Evolutionary conservation across 1,140 invertebrate species (phyloP).

Genomic region (Ips nitidus): DNA sequence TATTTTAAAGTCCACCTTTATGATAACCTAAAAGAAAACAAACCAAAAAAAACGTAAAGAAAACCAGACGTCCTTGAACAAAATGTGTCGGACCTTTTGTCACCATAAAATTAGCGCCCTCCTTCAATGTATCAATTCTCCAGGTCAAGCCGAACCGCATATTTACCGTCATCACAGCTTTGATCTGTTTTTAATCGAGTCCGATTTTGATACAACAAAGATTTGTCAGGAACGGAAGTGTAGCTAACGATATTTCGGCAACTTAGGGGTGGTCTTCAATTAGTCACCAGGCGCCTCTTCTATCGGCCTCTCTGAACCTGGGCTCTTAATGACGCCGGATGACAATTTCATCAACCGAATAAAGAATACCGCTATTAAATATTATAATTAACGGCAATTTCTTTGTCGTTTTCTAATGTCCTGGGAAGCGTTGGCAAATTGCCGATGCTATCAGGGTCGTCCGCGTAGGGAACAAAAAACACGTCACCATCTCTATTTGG

Average conservation of each 20-base stretch:
- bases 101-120: background rate
- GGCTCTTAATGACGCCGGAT: slow-evolving; percentile 27
- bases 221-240: background rate
- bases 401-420: slow-evolving; percentile 30
- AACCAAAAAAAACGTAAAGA: background rate
- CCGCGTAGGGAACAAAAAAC: slow-evolving; percentile 2
- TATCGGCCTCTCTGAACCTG: slow-evolving; percentile 4
- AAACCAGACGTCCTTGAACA: background rate
- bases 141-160: background rate
- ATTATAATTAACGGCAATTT: slow-evolving; percentile 27
- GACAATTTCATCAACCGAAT: slow-evolving; percentile 32
- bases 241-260: slow-evolving; percentile 18
- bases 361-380: slow-evolving; percentile 31
- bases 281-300: slow-evolving; percentile 26
- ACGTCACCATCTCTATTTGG: background rate
- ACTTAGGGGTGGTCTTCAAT: slow-evolving; percentile 33
- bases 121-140: background rate
- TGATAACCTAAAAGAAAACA: too few species aligned
- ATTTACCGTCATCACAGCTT: background rate
- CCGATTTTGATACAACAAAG: background rate
- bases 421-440: slow-evolving; percentile 31
- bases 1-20: too few species aligned
- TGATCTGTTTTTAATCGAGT: slow-evolving; percentile 24
- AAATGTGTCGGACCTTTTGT: background rate
- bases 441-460: slow-evolving; percentile 18